A percentile compares a stretch with the other conserved stretches of the same genome.
Evolutionary conservation across 1,140 invertebrate species (phyloP).

Genomic region (Drosophila saltans): DNA sequence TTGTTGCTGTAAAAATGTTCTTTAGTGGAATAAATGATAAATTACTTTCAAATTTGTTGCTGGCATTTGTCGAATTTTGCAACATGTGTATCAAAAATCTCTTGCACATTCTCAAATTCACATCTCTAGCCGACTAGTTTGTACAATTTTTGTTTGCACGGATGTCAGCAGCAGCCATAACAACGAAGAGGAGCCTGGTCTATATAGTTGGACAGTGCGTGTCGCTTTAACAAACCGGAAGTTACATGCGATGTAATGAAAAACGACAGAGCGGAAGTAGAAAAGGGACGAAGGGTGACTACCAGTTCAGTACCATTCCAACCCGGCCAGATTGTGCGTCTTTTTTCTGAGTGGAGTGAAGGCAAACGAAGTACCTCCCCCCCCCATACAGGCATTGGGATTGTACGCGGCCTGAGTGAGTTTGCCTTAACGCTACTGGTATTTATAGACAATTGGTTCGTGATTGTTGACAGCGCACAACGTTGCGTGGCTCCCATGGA

Average conservation of each 20-base stretch:
- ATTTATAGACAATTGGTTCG: constrained; percentile 82
- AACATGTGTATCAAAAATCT: no score
- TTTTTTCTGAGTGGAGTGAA: background rate
- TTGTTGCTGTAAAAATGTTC: no score
- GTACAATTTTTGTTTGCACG: constrained; percentile 56
- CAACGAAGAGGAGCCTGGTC: constrained; percentile 38
- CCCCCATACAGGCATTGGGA: background rate
- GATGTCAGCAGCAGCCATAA: constrained; percentile 76
- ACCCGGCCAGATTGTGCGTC: constrained; percentile 13
- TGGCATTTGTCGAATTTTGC: no score
- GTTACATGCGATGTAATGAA: constrained; percentile 81
- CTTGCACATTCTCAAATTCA: background rate
- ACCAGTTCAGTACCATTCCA: constrained; percentile 9
- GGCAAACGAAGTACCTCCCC: background rate
- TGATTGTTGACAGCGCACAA: constrained; percentile 77
- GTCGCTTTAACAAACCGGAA: constrained; percentile 82
- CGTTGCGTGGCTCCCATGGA: constrained; percentile 55
- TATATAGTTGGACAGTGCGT: constrained; percentile 60
- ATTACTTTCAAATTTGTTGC: no score
- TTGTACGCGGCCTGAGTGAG: constrained; percentile 53
- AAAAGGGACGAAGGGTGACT: constrained; percentile 35
- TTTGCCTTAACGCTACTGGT: constrained; percentile 74
- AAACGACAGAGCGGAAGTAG: constrained; percentile 78
- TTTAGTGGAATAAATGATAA: no score
- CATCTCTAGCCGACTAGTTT: constrained; percentile 17